Percentiles rank a stretch among this genome's conserved stretches.
These are phyloP conservation scores for Proisotoma minuta DNA, from an alignment of 2,888 invertebrate genomes.

Conservation along the genomic window DNA sequence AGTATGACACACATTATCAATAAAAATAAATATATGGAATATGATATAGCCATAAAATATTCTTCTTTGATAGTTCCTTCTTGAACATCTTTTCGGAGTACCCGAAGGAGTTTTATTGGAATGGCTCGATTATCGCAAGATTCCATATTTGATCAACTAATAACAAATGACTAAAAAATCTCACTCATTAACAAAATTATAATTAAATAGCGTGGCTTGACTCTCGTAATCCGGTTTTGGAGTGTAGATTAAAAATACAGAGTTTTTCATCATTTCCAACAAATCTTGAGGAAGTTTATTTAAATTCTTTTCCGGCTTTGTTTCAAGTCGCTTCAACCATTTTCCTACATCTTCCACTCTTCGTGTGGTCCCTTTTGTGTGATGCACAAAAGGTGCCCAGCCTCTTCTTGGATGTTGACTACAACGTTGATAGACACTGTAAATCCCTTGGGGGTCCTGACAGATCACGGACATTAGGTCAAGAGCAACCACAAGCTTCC, in stretches of 20 bases:
- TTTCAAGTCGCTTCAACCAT: conserved; percentile 26
- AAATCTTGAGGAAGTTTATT: conserved; percentile 22
- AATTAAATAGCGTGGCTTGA: conserved; percentile 5
- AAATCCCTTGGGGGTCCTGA: not conserved
- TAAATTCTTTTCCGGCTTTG: conserved; percentile 16
- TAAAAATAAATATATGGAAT: too few species aligned
- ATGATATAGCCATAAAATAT: too few species aligned
- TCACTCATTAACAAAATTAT: conserved; percentile 8
- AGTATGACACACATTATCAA: conserved; percentile 18
- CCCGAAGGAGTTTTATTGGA: conserved; percentile 31
- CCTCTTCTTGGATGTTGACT: conserved; percentile 10
- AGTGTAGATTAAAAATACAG: conserved; percentile 21
- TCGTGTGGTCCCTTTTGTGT: too few species aligned
- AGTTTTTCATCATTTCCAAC: conserved; percentile 16
- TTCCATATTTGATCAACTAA: conserved; percentile 19
- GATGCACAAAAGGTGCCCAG: not conserved
- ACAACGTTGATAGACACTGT: conserved; percentile 5
- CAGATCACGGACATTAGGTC: conserved; percentile 7
- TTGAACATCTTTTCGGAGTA: conserved; percentile 35
- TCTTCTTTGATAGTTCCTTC: conserved; percentile 37
- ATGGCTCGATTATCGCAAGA: conserved; percentile 35
- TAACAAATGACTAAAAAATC: too few species aligned
- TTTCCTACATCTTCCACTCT: conserved; percentile 31
- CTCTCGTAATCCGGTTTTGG: conserved; percentile 8
- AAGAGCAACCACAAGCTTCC: not conserved